phyloP scores from a whole-genome alignment of 2,797 vertebrate species.

The Australoheros facetus region DNA sequence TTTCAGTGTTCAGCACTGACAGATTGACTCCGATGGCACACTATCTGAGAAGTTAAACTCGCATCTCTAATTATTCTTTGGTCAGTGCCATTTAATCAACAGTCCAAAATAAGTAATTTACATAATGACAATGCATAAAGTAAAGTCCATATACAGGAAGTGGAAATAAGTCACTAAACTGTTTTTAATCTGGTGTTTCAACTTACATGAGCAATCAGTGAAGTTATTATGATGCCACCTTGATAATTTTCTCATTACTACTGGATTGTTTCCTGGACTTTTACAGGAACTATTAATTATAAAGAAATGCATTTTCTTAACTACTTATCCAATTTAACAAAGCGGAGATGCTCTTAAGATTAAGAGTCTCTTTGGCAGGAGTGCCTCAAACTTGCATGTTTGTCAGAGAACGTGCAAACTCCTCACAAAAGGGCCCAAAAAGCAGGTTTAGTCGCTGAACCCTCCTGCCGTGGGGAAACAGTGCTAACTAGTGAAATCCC shows the following conservation, averaged over 20 bases:
- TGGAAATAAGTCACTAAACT: slow-evolving; percentile 16
- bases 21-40: slow-evolving; percentile 22
- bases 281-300: neutral
- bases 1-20: slow-evolving; percentile 33
- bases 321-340: neutral
- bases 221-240: neutral
- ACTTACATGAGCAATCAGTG: accelerated
- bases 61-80: neutral
- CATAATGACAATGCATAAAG: neutral
- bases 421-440: neutral
- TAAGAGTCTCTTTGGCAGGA: neutral
- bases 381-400: neutral
- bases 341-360: no score
- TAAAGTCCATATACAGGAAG: slow-evolving; percentile 20
- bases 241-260: neutral
- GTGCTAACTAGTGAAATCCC: neutral
- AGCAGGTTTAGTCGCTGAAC: neutral
- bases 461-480: accelerated
- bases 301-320: neutral
- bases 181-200: neutral
- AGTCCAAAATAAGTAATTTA: slow-evolving; percentile 14
- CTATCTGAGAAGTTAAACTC: slow-evolving; percentile 6
- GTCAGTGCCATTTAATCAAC: neutral
- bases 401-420: neutral
- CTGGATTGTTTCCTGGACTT: neutral